phyloP scores from a whole-genome alignment of 1,140 invertebrate species.

The Drosophila asahinai region DNA sequence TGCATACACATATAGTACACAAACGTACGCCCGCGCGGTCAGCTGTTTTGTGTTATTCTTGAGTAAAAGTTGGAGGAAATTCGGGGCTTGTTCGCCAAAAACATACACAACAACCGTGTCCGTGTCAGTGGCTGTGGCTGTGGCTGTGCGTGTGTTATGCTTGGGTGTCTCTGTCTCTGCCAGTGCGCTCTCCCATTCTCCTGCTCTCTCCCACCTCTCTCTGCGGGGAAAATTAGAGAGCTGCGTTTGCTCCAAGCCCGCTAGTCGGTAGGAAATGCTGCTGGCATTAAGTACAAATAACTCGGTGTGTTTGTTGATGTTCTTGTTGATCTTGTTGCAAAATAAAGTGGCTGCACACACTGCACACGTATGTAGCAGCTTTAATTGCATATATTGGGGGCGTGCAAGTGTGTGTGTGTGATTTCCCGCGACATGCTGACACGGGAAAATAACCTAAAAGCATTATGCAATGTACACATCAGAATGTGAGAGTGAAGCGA shows the following conservation, averaged over 20 bases:
- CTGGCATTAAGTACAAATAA: conserved; percentile 52
- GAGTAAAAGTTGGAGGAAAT: conserved; percentile 29
- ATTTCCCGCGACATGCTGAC: conserved; percentile 19
- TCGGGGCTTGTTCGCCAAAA: conserved; percentile 8
- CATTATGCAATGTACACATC: conserved; percentile 48
- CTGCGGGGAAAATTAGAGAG: conserved; percentile 32
- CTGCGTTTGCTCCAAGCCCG: conserved; percentile 27
- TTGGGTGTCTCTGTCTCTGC: neutral
- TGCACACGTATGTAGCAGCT: conserved; percentile 15
- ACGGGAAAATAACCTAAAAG: conserved; percentile 54
- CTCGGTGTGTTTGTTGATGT: conserved; percentile 30
- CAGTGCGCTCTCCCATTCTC: conserved; percentile 13
- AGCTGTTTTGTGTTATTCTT: conserved; percentile 76
- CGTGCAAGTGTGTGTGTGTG: conserved; percentile 7
- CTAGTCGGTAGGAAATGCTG: conserved; percentile 47
- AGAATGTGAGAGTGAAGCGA: conserved; percentile 8
- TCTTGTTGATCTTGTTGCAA: conserved; percentile 37
- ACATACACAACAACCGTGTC: conserved; percentile 12
- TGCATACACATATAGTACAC: neutral
- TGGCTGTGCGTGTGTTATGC: conserved; percentile 1
- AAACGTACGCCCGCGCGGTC: conserved; percentile 40
- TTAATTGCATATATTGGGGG: neutral
- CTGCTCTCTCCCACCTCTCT: conserved; percentile 13
- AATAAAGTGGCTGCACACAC: conserved; percentile 31
- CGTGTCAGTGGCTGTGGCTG: conserved; percentile 8